A percentile compares a stretch with the other conserved stretches of the same genome.
Conservation (phyloP, 2,888 invertebrate genomes). For the Stratiomys singularior region DNA sequence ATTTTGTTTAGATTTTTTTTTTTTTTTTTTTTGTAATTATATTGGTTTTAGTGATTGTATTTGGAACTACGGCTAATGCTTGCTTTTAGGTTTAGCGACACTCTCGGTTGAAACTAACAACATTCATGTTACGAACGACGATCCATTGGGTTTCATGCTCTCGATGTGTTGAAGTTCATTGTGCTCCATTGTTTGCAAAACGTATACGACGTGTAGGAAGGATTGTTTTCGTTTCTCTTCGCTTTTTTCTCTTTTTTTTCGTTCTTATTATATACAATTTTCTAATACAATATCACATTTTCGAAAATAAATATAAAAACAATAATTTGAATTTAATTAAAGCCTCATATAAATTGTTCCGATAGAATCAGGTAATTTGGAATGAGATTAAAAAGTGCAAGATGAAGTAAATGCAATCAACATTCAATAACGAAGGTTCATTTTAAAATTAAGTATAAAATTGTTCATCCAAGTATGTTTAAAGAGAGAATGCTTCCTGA, state of each 20-base stretch:
- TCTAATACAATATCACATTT: background rate
- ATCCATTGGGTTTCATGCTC: too few relatives aligned
- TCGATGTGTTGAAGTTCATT: too few relatives aligned
- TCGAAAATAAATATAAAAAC: background rate
- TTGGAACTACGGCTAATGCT: background rate
- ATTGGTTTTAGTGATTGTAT: background rate
- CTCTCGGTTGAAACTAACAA: too few relatives aligned
- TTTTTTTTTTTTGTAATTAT: slow-evolving; percentile 24
- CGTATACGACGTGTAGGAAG: too few relatives aligned
- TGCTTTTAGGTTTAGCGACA: too few relatives aligned
- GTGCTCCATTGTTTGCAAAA: too few relatives aligned
- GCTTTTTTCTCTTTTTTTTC: background rate
- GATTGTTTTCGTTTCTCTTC: background rate
- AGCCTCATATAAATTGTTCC: background rate
- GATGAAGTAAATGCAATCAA: background rate
- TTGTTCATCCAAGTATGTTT: too few relatives aligned
- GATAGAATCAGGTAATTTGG: background rate
- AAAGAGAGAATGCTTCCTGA: background rate
- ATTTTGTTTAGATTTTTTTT: background rate
- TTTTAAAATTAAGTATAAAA: background rate
- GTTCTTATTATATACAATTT: background rate
- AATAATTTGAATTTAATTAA: background rate
- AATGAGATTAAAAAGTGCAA: background rate
- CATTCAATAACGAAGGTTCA: background rate
- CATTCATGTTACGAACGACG: too few relatives aligned